phyloP scores from a whole-genome alignment of 2,113 vertebrate species.

The mouse (Mus musculus) region DNA sequence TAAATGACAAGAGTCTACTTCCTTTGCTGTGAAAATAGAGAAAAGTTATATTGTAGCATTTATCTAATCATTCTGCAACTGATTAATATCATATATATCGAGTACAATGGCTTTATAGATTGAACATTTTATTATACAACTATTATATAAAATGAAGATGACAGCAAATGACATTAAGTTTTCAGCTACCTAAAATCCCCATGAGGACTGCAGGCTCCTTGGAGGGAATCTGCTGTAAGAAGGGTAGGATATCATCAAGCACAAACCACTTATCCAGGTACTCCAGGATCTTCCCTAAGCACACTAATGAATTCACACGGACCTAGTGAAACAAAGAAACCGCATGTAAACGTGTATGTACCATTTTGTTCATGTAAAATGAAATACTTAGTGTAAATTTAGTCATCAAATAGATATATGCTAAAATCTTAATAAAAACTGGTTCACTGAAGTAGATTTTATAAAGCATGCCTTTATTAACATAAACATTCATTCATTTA shows the following conservation, averaged over 20 bases:
- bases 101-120: slow-evolving; percentile 4
- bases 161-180: slow-evolving; percentile 59
- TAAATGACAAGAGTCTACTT: slow-evolving; percentile 49
- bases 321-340: slow-evolving; percentile 88
- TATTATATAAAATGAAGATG: slow-evolving; percentile 11
- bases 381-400: slow-evolving; percentile 44
- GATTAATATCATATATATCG: neutral
- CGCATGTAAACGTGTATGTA: slow-evolving; percentile 59
- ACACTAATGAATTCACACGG: slow-evolving; percentile 98
- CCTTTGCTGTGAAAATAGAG: slow-evolving; percentile 48
- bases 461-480: neutral
- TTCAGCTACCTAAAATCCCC: slow-evolving; percentile 95
- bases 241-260: slow-evolving; percentile 98
- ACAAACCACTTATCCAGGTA: slow-evolving; percentile 99
- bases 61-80: slow-evolving; percentile 28
- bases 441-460: neutral
- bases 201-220: slow-evolving; percentile 98
- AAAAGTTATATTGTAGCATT: neutral
- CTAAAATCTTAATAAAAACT: slow-evolving; percentile 51
- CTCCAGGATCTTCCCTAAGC: slow-evolving; percentile 98
- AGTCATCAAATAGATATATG: slow-evolving; percentile 23
- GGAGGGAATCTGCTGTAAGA: slow-evolving; percentile 98
- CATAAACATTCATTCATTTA: slow-evolving; percentile 19
- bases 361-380: slow-evolving; percentile 55
- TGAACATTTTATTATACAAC: slow-evolving; percentile 35